Conservation (phyloP, 2,113 vertebrate species). For the Haemorhous mexicanus region DNA sequence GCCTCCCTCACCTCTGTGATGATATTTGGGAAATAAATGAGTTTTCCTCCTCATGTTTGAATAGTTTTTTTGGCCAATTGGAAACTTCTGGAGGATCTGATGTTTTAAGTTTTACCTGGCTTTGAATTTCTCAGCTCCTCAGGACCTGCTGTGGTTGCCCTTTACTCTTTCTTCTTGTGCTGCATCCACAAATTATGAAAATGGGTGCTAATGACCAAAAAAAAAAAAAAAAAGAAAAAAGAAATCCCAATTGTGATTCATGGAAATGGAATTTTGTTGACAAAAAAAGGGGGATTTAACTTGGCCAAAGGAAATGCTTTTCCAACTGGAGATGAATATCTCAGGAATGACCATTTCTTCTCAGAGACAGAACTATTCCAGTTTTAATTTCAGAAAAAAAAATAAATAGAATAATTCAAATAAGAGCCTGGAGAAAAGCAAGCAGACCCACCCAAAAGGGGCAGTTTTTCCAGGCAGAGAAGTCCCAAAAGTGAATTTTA, state of each 20-base stretch:
- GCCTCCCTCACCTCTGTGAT: not conserved
- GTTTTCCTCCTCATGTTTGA: not conserved
- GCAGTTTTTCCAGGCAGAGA: not conserved
- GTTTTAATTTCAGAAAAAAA: not conserved
- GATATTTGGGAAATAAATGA: not conserved
- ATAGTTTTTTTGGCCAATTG: not conserved
- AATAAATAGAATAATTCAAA: not conserved
- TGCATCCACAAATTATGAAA: not conserved
- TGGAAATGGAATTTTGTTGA: constrained; percentile 51
- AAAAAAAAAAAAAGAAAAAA: not conserved
- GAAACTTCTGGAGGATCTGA: not conserved
- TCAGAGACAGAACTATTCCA: not conserved
- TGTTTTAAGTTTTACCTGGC: not conserved
- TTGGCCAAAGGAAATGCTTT: constrained; percentile 46
- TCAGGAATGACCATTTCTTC: constrained; percentile 5
- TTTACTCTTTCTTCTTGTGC: not conserved
- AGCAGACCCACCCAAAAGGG: not conserved
- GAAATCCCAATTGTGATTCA: constrained; percentile 27
- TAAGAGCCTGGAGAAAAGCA: not conserved
- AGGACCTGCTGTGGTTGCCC: not conserved
- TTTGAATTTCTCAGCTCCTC: not conserved
- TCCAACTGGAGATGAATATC: constrained; percentile 1
- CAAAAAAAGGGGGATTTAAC: constrained; percentile 23
- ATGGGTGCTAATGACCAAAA: not conserved
- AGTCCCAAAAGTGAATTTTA: not conserved